These are phyloP conservation scores for Pollicipes pollicipes DNA, from an alignment of 1,140 invertebrate genomes.

Conservation along the genomic window DNA sequence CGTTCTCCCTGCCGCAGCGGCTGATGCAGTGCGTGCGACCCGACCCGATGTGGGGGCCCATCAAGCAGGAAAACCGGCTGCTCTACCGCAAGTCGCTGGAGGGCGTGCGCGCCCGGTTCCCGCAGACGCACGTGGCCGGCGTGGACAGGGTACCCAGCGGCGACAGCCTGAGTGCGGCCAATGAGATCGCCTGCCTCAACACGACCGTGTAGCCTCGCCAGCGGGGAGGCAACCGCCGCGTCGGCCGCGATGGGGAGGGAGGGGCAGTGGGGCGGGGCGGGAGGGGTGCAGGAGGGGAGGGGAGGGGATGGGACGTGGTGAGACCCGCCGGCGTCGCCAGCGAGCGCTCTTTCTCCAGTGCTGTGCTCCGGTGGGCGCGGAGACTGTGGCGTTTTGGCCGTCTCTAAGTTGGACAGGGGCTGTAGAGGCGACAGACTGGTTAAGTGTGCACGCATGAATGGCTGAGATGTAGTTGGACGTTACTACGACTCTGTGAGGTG, in stretches of 20 bases:
- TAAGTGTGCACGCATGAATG: too few relatives aligned
- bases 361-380: not conserved
- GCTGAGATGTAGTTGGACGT: too few relatives aligned
- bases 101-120: not conserved
- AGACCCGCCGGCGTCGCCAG: too few relatives aligned
- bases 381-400: not conserved
- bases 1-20: not conserved
- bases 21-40: not conserved
- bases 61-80: not conserved
- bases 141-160: not conserved
- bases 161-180: not conserved
- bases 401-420: too few relatives aligned
- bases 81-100: not conserved
- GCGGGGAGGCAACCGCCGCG: not conserved
- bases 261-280: too few relatives aligned
- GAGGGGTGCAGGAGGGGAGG: not conserved
- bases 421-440: too few relatives aligned
- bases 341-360: not conserved
- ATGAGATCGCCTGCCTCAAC: not conserved
- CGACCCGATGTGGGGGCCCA: not conserved
- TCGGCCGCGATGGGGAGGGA: too few relatives aligned
- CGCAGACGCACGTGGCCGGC: not conserved
- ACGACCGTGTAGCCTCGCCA: not conserved
- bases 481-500: too few relatives aligned
- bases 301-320: not conserved